Conservation (phyloP, 1,140 invertebrate species). For the Drosophila sproati region DNA sequence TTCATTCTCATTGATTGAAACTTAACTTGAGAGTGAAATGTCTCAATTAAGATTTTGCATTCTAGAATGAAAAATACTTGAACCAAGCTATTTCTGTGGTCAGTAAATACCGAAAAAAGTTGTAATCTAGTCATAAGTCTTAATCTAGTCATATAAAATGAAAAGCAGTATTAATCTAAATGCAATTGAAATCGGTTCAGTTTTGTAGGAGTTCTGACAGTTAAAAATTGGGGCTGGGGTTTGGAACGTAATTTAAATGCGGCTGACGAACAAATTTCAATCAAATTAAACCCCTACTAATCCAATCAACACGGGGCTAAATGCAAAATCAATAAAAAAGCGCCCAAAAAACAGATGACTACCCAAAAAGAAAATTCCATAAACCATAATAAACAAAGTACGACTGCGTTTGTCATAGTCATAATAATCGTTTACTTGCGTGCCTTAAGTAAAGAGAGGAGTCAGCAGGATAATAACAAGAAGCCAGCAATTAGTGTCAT, state of each 20-base stretch:
- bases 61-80: no score
- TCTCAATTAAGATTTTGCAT: no score
- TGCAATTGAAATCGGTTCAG: no score
- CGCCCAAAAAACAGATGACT: slow-evolving; percentile 12
- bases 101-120: no score
- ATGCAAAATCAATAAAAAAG: slow-evolving; percentile 49
- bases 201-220: no score
- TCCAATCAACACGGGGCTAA: slow-evolving; percentile 4
- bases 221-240: no score
- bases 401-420: slow-evolving; percentile 44
- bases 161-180: no score
- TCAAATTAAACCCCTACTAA: slow-evolving; percentile 3
- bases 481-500: slow-evolving; percentile 78
- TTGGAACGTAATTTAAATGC: neutral
- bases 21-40: no score
- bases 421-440: slow-evolving; percentile 70
- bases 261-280: neutral
- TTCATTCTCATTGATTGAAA: no score
- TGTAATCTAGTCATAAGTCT: no score
- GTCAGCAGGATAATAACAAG: slow-evolving; percentile 56
- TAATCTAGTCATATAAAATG: no score
- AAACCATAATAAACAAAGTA: slow-evolving; percentile 29
- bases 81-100: no score
- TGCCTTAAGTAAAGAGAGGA: slow-evolving; percentile 33
- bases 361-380: neutral